Base-by-base conservation (phyloP, 2,888 invertebrate species). In the Phania funesta region DNA sequence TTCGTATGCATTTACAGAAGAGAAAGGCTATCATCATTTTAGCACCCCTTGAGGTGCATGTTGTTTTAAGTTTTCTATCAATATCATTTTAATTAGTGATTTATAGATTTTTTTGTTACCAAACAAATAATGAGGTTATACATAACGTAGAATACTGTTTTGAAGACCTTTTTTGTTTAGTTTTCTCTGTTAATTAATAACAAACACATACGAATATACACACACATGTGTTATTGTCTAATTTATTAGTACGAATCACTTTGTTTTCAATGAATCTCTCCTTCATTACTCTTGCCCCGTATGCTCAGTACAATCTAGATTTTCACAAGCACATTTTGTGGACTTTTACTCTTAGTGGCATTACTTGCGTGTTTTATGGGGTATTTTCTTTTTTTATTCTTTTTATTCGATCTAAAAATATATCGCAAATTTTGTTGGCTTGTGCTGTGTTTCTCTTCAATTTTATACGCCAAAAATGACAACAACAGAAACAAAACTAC, bases 231-330 rank as follows among this genome's bases (percentile, higher is more conserved):
- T 16, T 16, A n/a, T 26, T 22, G 48, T 50, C 26, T 71, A 54
- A 65, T 71, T 50, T 56, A 64, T 70, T 70, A 74, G 46, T 62
- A 74, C 48, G 32, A 80, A 75, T 71, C 70, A 64, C 7, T 70
- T n/a, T 48, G 44, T 7, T 64, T 62, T 68, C 35, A 62, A 50
- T 80, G 48, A 64, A 64, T 9, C 4, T 38, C 32, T 32, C 38
- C 26, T 32, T 67, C n/a, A 48, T 22, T 48, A 24, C 16, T n/a
- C 44, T 60, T 20, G 16, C 32, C 67, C 56, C 18, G 26, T 35
- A 44, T 2, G n/a, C 38, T 11, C 11, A 7, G 18, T 18, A 35
- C 46, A 16, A 22, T 41, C 9, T 26, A 13, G 13, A n/a, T 44
- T 32, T 35, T 48, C 1, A 8, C 24, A n/a, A 46, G 2, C 7